These are phyloP conservation scores for Vipera ursinii DNA, from an alignment of 2,797 vertebrate species.

Conservation along the genomic window DNA sequence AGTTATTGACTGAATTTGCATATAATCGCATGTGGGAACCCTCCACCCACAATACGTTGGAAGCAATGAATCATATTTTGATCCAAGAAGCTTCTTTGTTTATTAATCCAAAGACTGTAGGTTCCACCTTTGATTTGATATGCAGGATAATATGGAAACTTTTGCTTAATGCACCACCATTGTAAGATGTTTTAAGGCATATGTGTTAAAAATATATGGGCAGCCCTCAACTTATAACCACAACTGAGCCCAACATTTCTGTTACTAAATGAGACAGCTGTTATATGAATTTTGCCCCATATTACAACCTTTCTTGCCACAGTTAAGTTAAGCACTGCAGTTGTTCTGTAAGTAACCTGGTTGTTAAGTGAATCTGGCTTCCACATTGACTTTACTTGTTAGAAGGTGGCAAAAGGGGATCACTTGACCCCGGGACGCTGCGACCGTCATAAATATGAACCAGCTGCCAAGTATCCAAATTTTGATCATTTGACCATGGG, in stretches of 20 bases:
- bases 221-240: neutral
- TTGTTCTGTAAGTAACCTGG: neutral
- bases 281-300: neutral
- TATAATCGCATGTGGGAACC: neutral
- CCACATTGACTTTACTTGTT: neutral
- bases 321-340: neutral
- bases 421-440: rapidly evolving
- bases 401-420: neutral
- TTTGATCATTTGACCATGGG: too few species aligned
- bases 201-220: neutral
- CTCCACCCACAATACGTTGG: neutral
- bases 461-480: too few species aligned
- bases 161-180: neutral
- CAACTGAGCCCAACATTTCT: neutral
- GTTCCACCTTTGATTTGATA: neutral
- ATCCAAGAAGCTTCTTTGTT: neutral
- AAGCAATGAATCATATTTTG: neutral
- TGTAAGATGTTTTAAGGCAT: neutral
- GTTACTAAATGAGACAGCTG: neutral
- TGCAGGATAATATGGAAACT: neutral
- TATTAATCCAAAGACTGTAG: neutral
- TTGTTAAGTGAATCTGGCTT: neutral
- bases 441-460: too few species aligned
- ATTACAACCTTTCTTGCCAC: neutral
- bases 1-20: slow-evolving; percentile 8